These are phyloP conservation scores for Lepidurus arcticus DNA, from an alignment of 1,140 invertebrate species.

Conservation along the genomic window DNA sequence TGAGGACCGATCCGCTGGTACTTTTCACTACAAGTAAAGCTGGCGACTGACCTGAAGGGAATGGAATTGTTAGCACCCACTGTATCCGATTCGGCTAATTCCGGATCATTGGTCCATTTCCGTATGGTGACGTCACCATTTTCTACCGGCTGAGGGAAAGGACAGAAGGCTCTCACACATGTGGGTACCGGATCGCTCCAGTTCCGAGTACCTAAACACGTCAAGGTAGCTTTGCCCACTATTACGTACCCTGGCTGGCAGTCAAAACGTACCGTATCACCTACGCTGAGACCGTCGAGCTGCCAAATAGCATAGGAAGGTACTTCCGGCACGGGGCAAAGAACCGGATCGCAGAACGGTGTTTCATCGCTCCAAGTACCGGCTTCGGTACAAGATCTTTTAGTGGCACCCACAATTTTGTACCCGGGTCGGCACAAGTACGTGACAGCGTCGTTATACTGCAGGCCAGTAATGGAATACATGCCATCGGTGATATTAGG, in stretches of 20 bases:
- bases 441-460: constrained; percentile 36
- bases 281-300: constrained; percentile 44
- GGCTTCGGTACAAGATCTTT: constrained; percentile 37
- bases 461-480: constrained; percentile 32
- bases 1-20: constrained; percentile 43
- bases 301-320: constrained; percentile 27
- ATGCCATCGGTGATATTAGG: constrained; percentile 40
- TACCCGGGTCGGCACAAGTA: constrained; percentile 41
- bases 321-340: constrained; percentile 37
- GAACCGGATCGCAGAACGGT: constrained; percentile 41
- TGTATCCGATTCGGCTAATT: constrained; percentile 18
- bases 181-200: constrained; percentile 41
- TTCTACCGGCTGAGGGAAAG: constrained; percentile 27
- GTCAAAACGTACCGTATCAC: constrained; percentile 46
- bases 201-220: constrained; percentile 41
- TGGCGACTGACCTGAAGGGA: constrained; percentile 34
- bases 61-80: neutral
- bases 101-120: constrained; percentile 27
- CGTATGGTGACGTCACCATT: constrained; percentile 34
- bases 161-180: constrained; percentile 36
- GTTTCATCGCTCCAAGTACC: constrained; percentile 43
- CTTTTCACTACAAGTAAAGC: constrained; percentile 44
- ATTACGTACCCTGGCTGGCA: constrained; percentile 48
- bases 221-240: constrained; percentile 37
- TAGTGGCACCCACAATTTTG: constrained; percentile 32